Evolutionary conservation across 2,113 vertebrate species (phyloP).

Genomic region (Catagonus wagneri): DNA sequence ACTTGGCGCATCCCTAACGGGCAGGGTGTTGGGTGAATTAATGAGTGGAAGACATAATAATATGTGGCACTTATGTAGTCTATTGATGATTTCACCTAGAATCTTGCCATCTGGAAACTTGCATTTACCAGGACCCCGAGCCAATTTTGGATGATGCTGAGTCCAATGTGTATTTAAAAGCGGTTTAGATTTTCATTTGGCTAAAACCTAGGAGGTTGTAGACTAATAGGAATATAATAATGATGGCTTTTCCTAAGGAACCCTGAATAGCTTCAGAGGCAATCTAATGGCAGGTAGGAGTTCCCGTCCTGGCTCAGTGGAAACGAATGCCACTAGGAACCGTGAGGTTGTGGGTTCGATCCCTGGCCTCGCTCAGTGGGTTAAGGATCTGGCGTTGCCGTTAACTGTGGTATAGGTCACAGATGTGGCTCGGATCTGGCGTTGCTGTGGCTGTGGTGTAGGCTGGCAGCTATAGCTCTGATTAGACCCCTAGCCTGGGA

Average conservation of each 20-base stretch:
- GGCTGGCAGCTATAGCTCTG: too few species aligned
- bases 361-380: too few species aligned
- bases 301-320: too few species aligned
- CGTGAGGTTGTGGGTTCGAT: too few species aligned
- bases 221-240: conserved; percentile 69
- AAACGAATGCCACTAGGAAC: too few species aligned
- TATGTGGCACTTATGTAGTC: conserved; percentile 41
- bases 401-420: too few species aligned
- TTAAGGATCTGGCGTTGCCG: too few species aligned
- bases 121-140: conserved; percentile 44
- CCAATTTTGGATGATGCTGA: conserved; percentile 46
- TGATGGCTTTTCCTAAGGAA: conserved; percentile 29
- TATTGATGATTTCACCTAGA: conserved; percentile 71
- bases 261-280: neutral
- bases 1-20: conserved; percentile 31
- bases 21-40: conserved; percentile 26
- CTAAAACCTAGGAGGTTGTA: conserved; percentile 56
- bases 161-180: conserved; percentile 59
- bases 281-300: neutral
- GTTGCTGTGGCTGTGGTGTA: too few species aligned
- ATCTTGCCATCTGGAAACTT: conserved; percentile 75
- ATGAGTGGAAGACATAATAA: conserved; percentile 21
- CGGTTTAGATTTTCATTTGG: conserved; percentile 73
- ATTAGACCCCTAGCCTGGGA: too few species aligned
- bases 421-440: too few species aligned